A percentile compares a stretch with the other conserved stretches of the same genome.
These are phyloP conservation scores for Orius insidiosus DNA, from an alignment of 1,140 invertebrate species.

Conservation along the genomic window DNA sequence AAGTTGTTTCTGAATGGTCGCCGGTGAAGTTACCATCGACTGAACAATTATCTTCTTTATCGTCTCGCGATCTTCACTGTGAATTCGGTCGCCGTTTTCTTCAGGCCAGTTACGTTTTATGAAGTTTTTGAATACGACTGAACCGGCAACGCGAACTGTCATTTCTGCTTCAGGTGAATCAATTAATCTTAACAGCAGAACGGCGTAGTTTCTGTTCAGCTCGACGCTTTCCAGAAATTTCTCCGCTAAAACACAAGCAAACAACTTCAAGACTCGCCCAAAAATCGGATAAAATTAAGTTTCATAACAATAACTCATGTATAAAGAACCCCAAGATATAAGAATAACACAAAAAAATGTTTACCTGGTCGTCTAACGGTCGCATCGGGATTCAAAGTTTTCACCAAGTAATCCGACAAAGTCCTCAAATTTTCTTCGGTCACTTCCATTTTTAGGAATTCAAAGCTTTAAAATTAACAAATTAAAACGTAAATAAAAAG, in stretches of 20 bases:
- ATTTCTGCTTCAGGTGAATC: conserved; percentile 60
- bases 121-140: conserved; percentile 93
- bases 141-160: conserved; percentile 68
- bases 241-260: conserved; percentile 49
- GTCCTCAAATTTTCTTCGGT: conserved; percentile 64
- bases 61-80: conserved; percentile 50
- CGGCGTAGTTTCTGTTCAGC: conserved; percentile 75
- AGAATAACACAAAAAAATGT: conserved; percentile 18
- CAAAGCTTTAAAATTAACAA: no score
- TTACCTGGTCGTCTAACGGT: conserved; percentile 66
- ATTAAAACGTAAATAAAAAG: no score
- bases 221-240: conserved; percentile 83
- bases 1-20: conserved; percentile 80
- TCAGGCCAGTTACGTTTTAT: conserved; percentile 90
- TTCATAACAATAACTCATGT: no score
- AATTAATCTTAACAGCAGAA: conserved; percentile 68
- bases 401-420: conserved; percentile 64
- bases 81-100: conserved; percentile 63
- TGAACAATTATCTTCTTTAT: conserved; percentile 79
- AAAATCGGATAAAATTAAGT: background rate
- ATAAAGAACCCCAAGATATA: background rate
- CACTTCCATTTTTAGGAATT: conserved; percentile 46
- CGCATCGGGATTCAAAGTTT: conserved; percentile 74
- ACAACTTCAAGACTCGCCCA: no score
- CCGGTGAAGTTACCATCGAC: conserved; percentile 80